Evolutionary conservation across 1,140 invertebrate species (phyloP).

Genomic region (Trichonephila clavata): DNA sequence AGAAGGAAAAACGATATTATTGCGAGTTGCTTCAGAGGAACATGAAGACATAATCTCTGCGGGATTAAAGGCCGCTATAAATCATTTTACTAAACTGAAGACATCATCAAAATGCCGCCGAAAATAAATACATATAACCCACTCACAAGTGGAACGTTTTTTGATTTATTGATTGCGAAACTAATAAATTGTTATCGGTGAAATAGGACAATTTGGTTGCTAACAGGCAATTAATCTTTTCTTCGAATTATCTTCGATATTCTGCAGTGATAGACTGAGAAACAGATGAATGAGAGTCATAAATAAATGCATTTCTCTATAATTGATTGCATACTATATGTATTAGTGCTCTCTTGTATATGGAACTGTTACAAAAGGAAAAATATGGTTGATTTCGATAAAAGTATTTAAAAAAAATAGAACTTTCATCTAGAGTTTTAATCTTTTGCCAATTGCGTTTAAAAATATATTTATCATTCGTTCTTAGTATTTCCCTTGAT

Average conservation of each 20-base stretch:
- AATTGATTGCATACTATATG: no score
- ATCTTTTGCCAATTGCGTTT: no score
- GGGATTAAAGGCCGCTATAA: background rate
- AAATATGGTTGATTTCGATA: no score
- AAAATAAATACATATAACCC: background rate
- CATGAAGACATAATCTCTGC: background rate
- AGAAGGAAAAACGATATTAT: background rate
- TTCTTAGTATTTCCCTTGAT: no score
- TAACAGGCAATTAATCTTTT: conserved; percentile 11
- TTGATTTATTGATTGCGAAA: background rate
- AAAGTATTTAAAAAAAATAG: no score
- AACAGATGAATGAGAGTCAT: background rate
- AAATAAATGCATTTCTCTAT: background rate
- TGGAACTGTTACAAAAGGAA: no score
- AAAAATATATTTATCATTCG: no score
- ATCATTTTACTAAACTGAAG: background rate
- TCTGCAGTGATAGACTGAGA: background rate
- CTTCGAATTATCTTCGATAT: background rate
- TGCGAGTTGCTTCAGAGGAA: background rate
- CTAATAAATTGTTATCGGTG: background rate
- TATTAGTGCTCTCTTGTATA: no score
- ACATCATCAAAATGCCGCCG: background rate
- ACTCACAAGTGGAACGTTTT: background rate
- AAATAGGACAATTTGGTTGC: background rate
- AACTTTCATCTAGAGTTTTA: no score